phyloP scores from a whole-genome alignment of 2,113 vertebrate genomes.

The Madoqua kirkii region DNA sequence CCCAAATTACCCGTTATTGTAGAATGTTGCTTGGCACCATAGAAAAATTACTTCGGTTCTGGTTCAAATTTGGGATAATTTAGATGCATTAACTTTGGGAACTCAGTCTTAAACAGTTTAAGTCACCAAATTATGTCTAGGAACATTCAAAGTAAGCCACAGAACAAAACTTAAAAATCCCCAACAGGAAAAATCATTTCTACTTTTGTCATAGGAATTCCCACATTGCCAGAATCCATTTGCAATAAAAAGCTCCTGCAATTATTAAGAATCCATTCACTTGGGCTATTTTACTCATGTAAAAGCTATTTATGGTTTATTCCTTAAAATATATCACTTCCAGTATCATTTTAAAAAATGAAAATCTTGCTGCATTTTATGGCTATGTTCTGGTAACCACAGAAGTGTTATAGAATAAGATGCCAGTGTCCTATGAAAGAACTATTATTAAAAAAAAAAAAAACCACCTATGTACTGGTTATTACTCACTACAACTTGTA shows the following conservation, averaged over 20 bases:
- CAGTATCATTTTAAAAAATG: not conserved
- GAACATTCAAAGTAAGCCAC: not conserved
- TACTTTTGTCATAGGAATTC: constrained; percentile 30
- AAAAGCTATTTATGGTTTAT: not conserved
- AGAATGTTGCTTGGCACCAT: not conserved
- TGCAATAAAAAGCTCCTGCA: not conserved
- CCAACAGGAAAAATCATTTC: not conserved
- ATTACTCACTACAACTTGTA: not conserved
- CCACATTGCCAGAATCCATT: not conserved
- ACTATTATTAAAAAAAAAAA: not conserved
- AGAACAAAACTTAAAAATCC: constrained; percentile 31
- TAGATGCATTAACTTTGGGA: constrained; percentile 15
- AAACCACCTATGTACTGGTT: not conserved
- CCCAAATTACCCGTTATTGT: not conserved
- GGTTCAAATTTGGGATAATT: constrained; percentile 19
- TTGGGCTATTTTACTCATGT: not conserved
- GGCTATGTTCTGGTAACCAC: not conserved
- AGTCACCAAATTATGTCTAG: not conserved
- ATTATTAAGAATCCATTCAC: not conserved
- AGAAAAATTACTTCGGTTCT: not conserved
- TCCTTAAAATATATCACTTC: constrained; percentile 5
- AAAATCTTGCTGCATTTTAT: constrained; percentile 22
- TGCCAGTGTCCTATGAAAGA: not conserved
- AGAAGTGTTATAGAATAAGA: not conserved
- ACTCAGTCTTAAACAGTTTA: constrained; percentile 31